phyloP scores from a whole-genome alignment of 2,113 vertebrate genomes.

The Muntiacus muntjak region DNA sequence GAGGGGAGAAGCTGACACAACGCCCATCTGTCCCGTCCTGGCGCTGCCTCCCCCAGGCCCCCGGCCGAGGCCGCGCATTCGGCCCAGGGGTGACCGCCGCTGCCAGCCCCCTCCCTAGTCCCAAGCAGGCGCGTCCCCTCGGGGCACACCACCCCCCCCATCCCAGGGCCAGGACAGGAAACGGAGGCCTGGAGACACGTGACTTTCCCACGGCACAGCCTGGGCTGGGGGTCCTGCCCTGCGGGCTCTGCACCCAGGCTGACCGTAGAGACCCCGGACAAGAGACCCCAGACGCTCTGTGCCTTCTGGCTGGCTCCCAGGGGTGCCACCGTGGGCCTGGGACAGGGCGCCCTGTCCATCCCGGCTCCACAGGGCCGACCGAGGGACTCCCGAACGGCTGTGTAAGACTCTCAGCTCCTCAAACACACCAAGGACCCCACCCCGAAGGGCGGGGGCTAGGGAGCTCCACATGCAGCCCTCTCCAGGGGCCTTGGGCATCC shows the following conservation, averaged over 20 bases:
- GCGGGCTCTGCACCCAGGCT: no score
- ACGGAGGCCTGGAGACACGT: rapidly evolving
- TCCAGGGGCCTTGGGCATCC: no score
- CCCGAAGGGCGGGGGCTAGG: neutral
- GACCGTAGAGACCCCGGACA: neutral
- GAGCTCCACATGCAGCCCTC: neutral
- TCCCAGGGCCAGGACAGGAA: rapidly evolving
- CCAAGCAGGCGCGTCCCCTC: rapidly evolving
- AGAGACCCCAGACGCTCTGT: neutral
- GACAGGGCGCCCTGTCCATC: rapidly evolving
- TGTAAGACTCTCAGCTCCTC: neutral
- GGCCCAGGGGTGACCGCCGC: rapidly evolving
- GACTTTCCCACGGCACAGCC: neutral
- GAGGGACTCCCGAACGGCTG: neutral
- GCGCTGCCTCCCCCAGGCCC: neutral
- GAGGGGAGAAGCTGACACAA: neutral
- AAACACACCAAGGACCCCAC: rapidly evolving
- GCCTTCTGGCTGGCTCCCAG: neutral
- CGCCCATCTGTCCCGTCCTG: rapidly evolving
- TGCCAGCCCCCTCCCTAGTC: neutral
- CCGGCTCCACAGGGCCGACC: neutral
- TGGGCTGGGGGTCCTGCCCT: neutral
- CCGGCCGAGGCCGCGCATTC: rapidly evolving
- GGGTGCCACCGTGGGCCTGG: rapidly evolving
- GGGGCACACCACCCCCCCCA: rapidly evolving